phyloP scores from a whole-genome alignment of 2,888 invertebrate species.

The Dichetophora obliterata region DNA sequence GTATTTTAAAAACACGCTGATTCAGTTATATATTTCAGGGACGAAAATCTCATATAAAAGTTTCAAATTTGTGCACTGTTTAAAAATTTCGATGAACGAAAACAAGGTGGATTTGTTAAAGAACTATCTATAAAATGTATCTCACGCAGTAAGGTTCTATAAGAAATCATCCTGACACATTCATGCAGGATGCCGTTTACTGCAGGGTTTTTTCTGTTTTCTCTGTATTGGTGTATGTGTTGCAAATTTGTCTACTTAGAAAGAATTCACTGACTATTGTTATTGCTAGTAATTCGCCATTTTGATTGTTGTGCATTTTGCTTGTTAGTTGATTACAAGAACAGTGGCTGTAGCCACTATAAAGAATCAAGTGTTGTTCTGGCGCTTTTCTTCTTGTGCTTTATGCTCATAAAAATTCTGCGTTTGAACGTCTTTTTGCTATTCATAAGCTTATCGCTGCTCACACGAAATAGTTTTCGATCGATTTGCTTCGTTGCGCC shows the following conservation, averaged over 20 bases:
- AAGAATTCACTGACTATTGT: background rate
- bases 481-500: background rate
- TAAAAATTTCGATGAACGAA: too few species aligned
- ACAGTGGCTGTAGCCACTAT: background rate
- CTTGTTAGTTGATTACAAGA: background rate
- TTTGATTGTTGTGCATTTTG: background rate
- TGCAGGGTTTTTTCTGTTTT: too few species aligned
- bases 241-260: background rate
- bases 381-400: background rate
- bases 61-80: too few species aligned
- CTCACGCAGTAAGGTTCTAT: too few species aligned
- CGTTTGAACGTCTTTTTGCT: background rate
- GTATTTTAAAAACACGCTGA: too few species aligned
- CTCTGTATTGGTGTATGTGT: background rate
- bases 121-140: too few species aligned
- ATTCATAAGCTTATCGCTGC: slow-evolving; percentile 1
- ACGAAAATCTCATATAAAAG: too few species aligned
- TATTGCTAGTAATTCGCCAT: background rate
- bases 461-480: background rate
- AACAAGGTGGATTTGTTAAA: too few species aligned
- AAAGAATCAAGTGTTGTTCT: background rate
- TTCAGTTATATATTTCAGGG: too few species aligned
- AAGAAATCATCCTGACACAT: too few species aligned
- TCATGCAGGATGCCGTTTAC: too few species aligned
- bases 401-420: background rate